Evolutionary conservation across 2,888 invertebrate species (phyloP).

Genomic region (Ophion obscuratus): DNA sequence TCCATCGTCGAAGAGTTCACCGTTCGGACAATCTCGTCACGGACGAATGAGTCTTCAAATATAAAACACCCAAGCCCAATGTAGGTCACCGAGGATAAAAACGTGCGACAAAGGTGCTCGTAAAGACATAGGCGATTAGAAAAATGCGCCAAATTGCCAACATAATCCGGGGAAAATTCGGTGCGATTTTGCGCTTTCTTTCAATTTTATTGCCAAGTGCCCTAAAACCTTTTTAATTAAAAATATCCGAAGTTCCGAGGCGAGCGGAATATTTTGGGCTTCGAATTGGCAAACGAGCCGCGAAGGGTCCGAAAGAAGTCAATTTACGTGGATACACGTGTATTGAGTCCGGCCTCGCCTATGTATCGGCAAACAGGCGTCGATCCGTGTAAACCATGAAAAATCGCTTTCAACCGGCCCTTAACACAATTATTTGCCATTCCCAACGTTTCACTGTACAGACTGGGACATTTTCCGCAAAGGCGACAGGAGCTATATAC

Average conservation of each 20-base stretch:
- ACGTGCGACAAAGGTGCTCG: not conserved
- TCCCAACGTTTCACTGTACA: conserved; percentile 8
- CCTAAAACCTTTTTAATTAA: conserved; percentile 70
- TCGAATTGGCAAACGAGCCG: conserved; percentile 9
- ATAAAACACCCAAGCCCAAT: conserved; percentile 37
- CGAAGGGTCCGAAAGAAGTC: conserved; percentile 4
- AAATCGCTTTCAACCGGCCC: conserved; percentile 10
- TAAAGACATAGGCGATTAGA: not conserved
- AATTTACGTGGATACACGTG: not conserved
- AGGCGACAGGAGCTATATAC: conserved; percentile 32
- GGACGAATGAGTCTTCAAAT: not conserved
- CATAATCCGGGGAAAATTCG: conserved; percentile 49
- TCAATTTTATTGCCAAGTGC: not conserved
- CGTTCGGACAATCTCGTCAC: not conserved
- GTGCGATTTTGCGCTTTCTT: conserved; percentile 36
- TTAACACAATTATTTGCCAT: conserved; percentile 27
- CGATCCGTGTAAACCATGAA: conserved; percentile 19
- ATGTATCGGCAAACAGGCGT: not conserved
- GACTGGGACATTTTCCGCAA: conserved; percentile 22
- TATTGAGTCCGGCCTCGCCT: not conserved
- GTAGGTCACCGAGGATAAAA: conserved; percentile 28
- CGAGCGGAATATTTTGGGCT: not conserved
- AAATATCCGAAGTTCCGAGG: conserved; percentile 32
- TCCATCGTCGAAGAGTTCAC: not conserved
- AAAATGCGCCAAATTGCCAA: not conserved